Base-by-base conservation (phyloP, 2,797 vertebrate genomes). In the Chiloscyllium punctatum region DNA sequence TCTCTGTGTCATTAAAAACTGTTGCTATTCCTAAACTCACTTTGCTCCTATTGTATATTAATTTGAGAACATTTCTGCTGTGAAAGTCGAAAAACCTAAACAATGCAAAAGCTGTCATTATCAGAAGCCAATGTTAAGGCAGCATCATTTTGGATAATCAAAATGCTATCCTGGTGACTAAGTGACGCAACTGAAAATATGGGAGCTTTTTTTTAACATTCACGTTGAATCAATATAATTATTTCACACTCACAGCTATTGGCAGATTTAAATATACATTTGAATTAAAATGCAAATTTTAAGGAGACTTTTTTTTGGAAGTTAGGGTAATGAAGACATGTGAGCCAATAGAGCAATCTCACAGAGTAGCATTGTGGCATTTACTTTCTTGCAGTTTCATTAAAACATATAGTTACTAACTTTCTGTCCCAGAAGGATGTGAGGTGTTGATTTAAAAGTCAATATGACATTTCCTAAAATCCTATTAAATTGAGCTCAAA, bases 401-500 rank as follows among this genome's bases (percentile, higher is more conserved):
- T 92, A 69, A 92, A 42, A 57, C 37, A 69, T 23, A 42, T 69
- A 92, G 66, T 92, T 69, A 92, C 90, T 92, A 92, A 92, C 33
- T 92, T 69, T n/a, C 90, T 92, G 62, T 92, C 69, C 21, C 90
- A 92, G 21, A 91, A 69, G 90, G 90, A 25, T 68, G n/a, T 92
- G 90, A 92, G 62, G 42, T 92, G 90, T 92, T 92, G 90, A 69
- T 92, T 62, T 69, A 92, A 92, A 92, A 92, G 62, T 92, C 66
- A 66, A 91, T 42, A 69, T 92, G 90, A 92, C 62, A 92, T 92
- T 92, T 92, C 90, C 37, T 92, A 53, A 72, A 77, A 77, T 95
- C 94, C 94, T 27, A 95, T 95, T 95, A 74, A 95, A 95, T 95
- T 74, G 48, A 77, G 94, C 48, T 77, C 71, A 95, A 53, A 95